Evolutionary conservation across 2,797 vertebrate genomes (phyloP).

Genomic region (Octomys mimax): DNA sequence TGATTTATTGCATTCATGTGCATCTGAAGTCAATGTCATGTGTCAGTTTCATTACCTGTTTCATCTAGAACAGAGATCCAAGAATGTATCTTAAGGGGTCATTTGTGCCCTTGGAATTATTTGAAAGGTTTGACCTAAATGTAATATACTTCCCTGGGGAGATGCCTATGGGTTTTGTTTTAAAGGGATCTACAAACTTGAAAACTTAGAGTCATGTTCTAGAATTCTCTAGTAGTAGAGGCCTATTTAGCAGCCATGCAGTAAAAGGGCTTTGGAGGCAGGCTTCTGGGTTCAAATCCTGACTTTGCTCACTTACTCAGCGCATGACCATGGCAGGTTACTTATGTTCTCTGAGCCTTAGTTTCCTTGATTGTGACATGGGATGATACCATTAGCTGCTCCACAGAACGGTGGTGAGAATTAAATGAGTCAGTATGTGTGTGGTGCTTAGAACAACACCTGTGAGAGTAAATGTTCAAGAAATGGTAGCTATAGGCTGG

Average conservation of each 20-base stretch:
- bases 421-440: neutral
- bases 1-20: neutral
- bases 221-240: neutral
- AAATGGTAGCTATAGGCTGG: neutral
- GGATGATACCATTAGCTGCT: neutral
- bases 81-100: neutral
- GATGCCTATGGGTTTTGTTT: neutral
- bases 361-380: constrained; percentile 12
- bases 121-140: constrained; percentile 26
- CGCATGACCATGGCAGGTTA: neutral
- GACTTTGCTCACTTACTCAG: neutral
- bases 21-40: neutral
- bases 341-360: neutral
- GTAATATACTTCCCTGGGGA: neutral
- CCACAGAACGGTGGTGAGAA: neutral
- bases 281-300: constrained; percentile 1
- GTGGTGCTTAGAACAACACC: neutral
- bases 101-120: neutral
- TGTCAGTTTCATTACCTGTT: neutral
- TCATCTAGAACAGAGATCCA: neutral
- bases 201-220: neutral
- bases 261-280: neutral
- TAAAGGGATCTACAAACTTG: neutral
- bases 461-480: neutral
- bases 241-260: neutral